phyloP scores from a whole-genome alignment of 2,888 invertebrate species.

The Horisme vitalbata region DNA sequence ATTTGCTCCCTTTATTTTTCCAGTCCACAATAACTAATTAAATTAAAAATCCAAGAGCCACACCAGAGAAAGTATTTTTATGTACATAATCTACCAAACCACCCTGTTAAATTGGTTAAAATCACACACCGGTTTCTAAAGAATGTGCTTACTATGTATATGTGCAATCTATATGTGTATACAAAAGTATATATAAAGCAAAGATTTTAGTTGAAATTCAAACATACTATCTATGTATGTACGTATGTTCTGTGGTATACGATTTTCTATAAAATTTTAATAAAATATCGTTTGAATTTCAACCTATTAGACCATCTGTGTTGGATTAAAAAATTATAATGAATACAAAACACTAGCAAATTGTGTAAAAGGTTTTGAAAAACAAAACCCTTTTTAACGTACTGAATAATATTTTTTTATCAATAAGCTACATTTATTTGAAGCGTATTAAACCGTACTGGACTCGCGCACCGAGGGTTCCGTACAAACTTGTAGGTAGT shows the following conservation, averaged over 20 bases:
- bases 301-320: slow-evolving; percentile 14
- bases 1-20: background rate
- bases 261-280: background rate
- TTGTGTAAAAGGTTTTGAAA: too few relatives aligned
- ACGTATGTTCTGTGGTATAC: too few relatives aligned
- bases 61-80: slow-evolving; percentile 18
- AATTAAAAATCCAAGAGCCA: slow-evolving; percentile 6
- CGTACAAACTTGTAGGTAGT: too few relatives aligned
- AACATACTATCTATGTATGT: slow-evolving; percentile 2
- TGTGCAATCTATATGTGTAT: slow-evolving; percentile 17
- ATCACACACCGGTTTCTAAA: slow-evolving; percentile 23
- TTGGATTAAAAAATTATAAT: background rate
- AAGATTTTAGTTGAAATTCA: slow-evolving; percentile 19
- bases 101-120: slow-evolving; percentile 36
- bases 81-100: slow-evolving; percentile 24
- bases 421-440: too few relatives aligned
- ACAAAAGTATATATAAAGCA: slow-evolving; percentile 13
- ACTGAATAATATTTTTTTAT: too few relatives aligned
- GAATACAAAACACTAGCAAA: background rate
- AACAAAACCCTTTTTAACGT: too few relatives aligned
- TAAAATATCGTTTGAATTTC: slow-evolving; percentile 7
- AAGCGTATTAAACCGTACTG: too few relatives aligned
- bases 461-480: too few relatives aligned
- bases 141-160: slow-evolving; percentile 16
- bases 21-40: background rate